Evolutionary conservation across 2,113 vertebrate species (phyloP), one percentile per base, ranked within the genome.

Genomic region (Syngnathus scovelli): DNA sequence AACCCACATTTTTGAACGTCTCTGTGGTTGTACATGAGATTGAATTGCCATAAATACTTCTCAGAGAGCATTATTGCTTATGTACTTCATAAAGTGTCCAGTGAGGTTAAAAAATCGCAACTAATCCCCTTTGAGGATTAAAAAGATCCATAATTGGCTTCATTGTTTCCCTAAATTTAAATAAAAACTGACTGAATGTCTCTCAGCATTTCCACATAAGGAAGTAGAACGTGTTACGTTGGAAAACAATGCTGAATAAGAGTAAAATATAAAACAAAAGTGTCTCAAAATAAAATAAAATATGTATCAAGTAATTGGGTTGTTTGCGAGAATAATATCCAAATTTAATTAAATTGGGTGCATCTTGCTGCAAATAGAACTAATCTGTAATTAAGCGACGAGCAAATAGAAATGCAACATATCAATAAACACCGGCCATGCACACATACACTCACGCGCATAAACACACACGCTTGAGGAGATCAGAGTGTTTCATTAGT

Each of bases 401-500:
- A 73, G 19, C 49, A 52, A 72, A 74, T 61, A 69, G 64, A 64
- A 68, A 63, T 72, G 65, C 43, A 67, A 43, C 2, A 52, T 68
- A 71, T 64, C 48, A 38, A 69, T 67, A 73, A 37, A 60, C 23
- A 55, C 49, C 21, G 52, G 55, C 27, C 69, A 72, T 59, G 62
- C n/a, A 69, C 33, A 55, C 61, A 58, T 41, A 69, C 15, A 39
- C 56, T 51, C 49, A 66, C 19, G 33, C 62, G 52, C 62, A 61
- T 62, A 23, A 55, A 59, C 64, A 64, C 48, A 56, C 63, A 48
- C 37, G n/a, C 41, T 11, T 13, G 33, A 38, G 19, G 64, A 2
- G 33, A 79, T 81, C 73, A 78, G 73, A 76, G 70, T 76, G 81
- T 81, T 87, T 88, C 84, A 89, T 87, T 87, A 85, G 84, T 72